Base-by-base conservation (phyloP, 1,140 invertebrate species). In the Chironomus tepperi region DNA sequence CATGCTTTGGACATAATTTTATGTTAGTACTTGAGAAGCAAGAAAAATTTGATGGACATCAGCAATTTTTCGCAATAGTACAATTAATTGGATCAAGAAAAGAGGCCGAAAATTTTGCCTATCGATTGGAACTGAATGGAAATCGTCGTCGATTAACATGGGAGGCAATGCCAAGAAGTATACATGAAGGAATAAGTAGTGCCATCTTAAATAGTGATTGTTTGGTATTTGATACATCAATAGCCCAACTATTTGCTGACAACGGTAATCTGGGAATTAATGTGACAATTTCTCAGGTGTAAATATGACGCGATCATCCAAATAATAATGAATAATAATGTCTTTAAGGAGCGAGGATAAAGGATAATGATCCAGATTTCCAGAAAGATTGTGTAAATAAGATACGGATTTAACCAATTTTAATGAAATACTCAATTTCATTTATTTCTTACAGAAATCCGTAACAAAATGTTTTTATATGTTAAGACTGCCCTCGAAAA, bases 21-120 rank as follows among this genome's bases (percentile, higher is more conserved):
- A 99, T 99, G 97, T 86, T 99, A 75, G 97, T 99, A 16, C 86
- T 99, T 34, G 98, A 99, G 84, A 99, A 99, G 83, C 98, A 99
- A 85, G 97, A 98, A 79, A 98, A 98, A 82, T 96, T 91, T 81
- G 95, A 98, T 85, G 96, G 95, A 8, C 94, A 98, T 81, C 97
- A 98, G 79, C 96, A 98, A 84, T 99, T 99, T 84, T 99, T 99
- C 86, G 98, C 98, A 7, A 98, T 99, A 79, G 98, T 99, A 18
- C 98, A 99, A 83, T 84, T 99, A 74, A 99, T 99, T 83, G 98
- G 98, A 12, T 98, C 97, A 18, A 88, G 96, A 75, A 99, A 99
- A 84, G 96, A 99, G 85, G 98, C 98, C 21, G 97, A 99, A 85
- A 97, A 96, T 80, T 99, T 99, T 88, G 95, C 96, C 57, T 99